Base-by-base conservation (phyloP, 2,113 vertebrate species). In the Xyrauchen texanus region DNA sequence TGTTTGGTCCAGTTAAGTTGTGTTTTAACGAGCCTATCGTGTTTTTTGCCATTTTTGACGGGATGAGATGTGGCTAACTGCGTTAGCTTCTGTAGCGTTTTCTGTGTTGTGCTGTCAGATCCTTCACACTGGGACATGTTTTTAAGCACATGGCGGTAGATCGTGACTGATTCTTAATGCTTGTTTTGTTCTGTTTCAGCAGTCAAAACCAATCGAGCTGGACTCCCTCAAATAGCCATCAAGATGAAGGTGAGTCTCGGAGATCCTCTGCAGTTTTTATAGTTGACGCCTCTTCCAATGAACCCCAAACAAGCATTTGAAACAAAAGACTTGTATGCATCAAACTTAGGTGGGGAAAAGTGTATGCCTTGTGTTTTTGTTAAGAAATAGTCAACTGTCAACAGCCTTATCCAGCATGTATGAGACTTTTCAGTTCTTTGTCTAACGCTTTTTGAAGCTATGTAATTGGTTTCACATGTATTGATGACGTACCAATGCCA, bases 241-340 rank as follows among this genome's bases (percentile, higher is more conserved):
- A 69, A 95, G 91, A 99, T 99, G 97, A 99, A 98, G 97, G 97
- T 98, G 92, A 93, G 95, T 90, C 76, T 72, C 21, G 21, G 68
- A 83, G 68, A 53, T 79, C 63, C 58, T 57, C 71, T 82, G 87
- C 82, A 88, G 88, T 80, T 75, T 3, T 63, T 10, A 65, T 87
- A 84, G 89, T 90, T 88, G 90, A 88, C 85, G 84, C 88, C 90
- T 88, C 84, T 88, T 84, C 77, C 90, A 90, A 86, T 66, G 7
- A 68, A 76, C 51, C 71, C 76, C 58, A 49, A 34, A 34, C 21
- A 34, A 34, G 21, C 21, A 34, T 34, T 34, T 34, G 21, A 34
- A 34, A 58, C 16, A 49, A 58, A 15, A 49, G 61, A 8, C 4
- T 47, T 57, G 21, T n/a, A n/a, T 58, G 55, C 55, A 58, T 58